A percentile compares a stretch with the other conserved stretches of the same genome.
phyloP scores from a whole-genome alignment of 2,113 vertebrate genomes.

The Thymallus thymallus region DNA sequence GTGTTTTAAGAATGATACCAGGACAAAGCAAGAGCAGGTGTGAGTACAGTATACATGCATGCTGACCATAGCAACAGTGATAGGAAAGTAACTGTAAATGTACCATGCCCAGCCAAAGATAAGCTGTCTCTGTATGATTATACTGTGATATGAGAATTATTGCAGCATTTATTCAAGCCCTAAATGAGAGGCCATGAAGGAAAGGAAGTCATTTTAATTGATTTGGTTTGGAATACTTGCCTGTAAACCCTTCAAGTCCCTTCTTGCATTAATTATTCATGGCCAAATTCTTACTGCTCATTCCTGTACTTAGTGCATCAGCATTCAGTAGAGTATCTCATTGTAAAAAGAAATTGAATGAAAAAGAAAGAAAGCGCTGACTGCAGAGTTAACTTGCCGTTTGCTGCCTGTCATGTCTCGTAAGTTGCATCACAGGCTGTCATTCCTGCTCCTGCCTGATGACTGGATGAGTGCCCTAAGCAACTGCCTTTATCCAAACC shows the following conservation, averaged over 20 bases:
- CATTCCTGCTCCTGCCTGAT: conserved; percentile 23
- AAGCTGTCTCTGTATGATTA: too few species aligned
- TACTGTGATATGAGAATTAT: too few species aligned
- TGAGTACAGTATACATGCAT: neutral
- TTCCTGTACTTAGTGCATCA: neutral
- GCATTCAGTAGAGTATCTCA: too few species aligned
- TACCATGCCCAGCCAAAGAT: too few species aligned
- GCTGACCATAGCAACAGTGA: neutral
- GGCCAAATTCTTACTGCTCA: neutral
- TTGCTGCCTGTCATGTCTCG: conserved; percentile 20
- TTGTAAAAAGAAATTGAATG: neutral
- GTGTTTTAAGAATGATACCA: too few species aligned
- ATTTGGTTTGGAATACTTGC: neutral
- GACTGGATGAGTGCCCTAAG: conserved; percentile 1
- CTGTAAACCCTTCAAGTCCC: neutral
- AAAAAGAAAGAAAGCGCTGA: neutral
- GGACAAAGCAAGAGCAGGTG: neutral
- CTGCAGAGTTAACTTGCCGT: conserved; percentile 3
- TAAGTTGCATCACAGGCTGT: conserved; percentile 32
- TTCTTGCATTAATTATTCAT: neutral
- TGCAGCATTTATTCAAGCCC: too few species aligned
- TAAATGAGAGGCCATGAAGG: neutral
- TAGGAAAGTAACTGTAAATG: neutral
- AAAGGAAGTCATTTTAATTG: neutral
- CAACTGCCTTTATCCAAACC: neutral